These are phyloP conservation scores for Eueides isabella DNA, from an alignment of 1,140 invertebrate genomes.

Conservation along the genomic window DNA sequence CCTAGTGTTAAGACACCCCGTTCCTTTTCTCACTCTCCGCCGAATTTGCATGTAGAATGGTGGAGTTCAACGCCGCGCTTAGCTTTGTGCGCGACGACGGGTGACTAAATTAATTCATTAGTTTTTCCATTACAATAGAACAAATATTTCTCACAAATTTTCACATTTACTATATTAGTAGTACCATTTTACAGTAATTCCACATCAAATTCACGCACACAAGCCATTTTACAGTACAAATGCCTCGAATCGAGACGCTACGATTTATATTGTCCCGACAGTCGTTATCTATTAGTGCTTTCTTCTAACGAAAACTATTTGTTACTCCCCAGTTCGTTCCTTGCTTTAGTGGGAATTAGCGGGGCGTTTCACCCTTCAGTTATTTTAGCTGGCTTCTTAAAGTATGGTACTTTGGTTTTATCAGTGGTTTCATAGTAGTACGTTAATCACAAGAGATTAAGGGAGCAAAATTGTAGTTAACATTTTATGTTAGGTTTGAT, in stretches of 20 bases:
- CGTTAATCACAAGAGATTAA: not conserved
- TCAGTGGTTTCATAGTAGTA: conserved; percentile 1
- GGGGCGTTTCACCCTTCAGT: conserved; percentile 42
- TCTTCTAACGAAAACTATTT: conserved; percentile 59
- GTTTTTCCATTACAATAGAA: not conserved
- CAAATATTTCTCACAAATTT: not conserved
- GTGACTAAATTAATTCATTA: no score
- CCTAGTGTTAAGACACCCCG: no score
- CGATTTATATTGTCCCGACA: conserved; percentile 46
- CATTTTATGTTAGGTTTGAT: not conserved
- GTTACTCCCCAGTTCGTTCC: conserved; percentile 52
- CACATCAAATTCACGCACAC: not conserved
- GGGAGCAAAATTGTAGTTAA: not conserved
- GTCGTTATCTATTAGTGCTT: conserved; percentile 60
- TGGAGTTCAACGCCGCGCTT: no score
- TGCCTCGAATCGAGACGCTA: conserved; percentile 29
- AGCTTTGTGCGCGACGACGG: no score
- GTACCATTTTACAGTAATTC: not conserved
- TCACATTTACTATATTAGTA: no score
- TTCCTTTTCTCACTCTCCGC: no score
- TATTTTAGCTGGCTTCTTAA: conserved; percentile 37
- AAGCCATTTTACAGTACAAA: not conserved
- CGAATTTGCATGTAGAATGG: no score
- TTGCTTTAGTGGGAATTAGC: conserved; percentile 50
- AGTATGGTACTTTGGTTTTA: conserved; percentile 24